These are phyloP conservation scores for Ophiodon elongatus DNA, from an alignment of 2,113 vertebrate species.

Conservation along the genomic window DNA sequence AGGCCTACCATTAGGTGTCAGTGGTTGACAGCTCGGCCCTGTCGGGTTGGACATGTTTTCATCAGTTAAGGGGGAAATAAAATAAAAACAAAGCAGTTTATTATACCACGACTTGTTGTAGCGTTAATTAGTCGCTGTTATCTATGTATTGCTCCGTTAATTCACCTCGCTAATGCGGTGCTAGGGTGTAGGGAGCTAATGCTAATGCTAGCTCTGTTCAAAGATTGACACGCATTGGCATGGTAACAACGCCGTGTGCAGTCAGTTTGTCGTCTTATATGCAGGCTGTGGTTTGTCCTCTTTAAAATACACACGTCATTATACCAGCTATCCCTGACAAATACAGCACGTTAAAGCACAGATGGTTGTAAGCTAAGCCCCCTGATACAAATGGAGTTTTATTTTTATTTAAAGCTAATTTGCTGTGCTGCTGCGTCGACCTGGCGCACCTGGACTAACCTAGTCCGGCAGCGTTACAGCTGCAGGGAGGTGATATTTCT, in stretches of 20 bases:
- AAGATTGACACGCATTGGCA: too few relatives aligned
- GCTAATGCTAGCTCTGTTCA: constrained; percentile 32
- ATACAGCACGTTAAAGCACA: neutral
- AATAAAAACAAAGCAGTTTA: neutral
- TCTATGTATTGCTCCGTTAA: neutral
- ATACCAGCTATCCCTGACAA: neutral
- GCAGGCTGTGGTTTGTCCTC: neutral
- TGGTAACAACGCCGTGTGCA: neutral
- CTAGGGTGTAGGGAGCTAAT: neutral
- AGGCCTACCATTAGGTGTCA: constrained; percentile 69
- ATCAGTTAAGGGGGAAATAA: neutral
- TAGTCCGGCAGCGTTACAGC: constrained; percentile 23
- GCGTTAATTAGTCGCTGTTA: neutral
- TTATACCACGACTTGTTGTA: neutral
- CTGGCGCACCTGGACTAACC: neutral
- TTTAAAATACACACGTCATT: neutral
- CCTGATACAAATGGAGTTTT: neutral
- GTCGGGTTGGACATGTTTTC: constrained; percentile 46
- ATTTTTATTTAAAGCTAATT: neutral
- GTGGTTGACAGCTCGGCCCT: constrained; percentile 61
- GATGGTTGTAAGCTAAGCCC: neutral
- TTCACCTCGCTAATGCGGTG: too few relatives aligned
- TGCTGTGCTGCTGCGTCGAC: neutral
- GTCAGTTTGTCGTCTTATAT: neutral
- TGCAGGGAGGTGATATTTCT: constrained; percentile 50